A percentile compares a stretch with the other conserved stretches of the same genome.
Conservation (phyloP, 2,797 vertebrate genomes). For the Eremophila alpestris region DNA sequence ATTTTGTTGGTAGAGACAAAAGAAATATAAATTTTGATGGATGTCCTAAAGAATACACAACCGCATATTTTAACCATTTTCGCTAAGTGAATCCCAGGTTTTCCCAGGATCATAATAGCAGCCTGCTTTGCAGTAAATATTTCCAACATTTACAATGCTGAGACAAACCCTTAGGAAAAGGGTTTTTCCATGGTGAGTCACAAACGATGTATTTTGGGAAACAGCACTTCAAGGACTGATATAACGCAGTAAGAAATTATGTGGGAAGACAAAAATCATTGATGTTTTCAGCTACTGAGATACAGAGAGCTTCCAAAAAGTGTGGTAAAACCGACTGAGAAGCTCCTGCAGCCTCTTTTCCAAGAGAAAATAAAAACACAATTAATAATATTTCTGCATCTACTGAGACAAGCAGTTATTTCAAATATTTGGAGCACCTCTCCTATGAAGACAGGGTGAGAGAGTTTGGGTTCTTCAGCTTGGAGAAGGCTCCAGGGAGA, state of each 20-base stretch:
- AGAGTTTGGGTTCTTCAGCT: not conserved
- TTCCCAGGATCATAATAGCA: not conserved
- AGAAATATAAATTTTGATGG: not conserved
- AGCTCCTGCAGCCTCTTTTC: not conserved
- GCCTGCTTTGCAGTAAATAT: not conserved
- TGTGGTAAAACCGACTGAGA: not conserved
- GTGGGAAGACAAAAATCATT: conserved; percentile 55
- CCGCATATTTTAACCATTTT: not conserved
- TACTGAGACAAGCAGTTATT: not conserved
- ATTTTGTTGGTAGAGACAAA: not conserved
- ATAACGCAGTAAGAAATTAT: conserved; percentile 9
- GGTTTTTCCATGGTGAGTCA: conserved; percentile 57
- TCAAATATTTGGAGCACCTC: not conserved
- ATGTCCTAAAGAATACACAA: rapidly evolving
- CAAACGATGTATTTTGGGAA: conserved; percentile 51
- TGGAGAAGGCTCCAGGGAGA: not conserved
- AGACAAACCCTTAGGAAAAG: conserved; percentile 24
- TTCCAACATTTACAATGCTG: conserved; percentile 23
- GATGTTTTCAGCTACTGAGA: conserved; percentile 35
- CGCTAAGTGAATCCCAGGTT: not conserved
- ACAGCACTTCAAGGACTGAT: conserved; percentile 44
- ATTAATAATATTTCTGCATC: not conserved
- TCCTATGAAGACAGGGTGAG: not conserved
- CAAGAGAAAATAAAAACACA: not conserved
- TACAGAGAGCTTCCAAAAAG: not conserved